Evolutionary conservation across 2,797 vertebrate species (phyloP), one percentile per base, ranked within the genome.

Genomic region (Geotrypetes seraphini): DNA sequence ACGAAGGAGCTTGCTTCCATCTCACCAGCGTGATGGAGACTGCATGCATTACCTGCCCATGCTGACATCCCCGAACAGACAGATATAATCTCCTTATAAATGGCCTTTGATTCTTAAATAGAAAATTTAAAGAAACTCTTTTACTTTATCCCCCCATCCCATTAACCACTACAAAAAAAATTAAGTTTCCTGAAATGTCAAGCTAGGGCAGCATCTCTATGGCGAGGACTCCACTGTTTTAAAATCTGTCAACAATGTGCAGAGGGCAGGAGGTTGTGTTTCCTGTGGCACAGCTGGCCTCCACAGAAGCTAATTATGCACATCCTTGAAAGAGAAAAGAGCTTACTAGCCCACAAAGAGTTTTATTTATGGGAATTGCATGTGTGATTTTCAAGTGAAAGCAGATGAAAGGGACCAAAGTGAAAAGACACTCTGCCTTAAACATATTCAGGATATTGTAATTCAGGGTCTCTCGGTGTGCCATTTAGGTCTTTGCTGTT

Each of bases 261-360:
- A 47, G 25, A 10, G 17, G n/a, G n/a, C n/a, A n/a, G n/a, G n/a
- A n/a, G 12, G 5, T 5, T 0, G 0, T 13, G 47, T 42, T 36
- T 47, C 12, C 22, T 17, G 10, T 3, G 14, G 29, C 25, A 39
- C 47, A 57, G 36, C 41, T 39, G 53, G 28, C 29, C 29, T 33
- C 39, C 16, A 33, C 39, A 40, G 27, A 46, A 29, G 25, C 16
- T n/a, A 14, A 36, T 36, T 44, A 47, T 36, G 2, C 41, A 29
- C 21, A 42, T 33, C 30, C 36, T 42, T 52, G 39, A 47, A 51
- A 47, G 29, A 49, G 31, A 45, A 49, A 47, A n/a, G n/a, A 42
- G 29, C 42, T 32, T 22, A 51, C 33, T 39, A 44, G 35, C 19
- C 31, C 49, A 33, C 43, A 49, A 34, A 46, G 49, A 25, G n/a